phyloP scores from a whole-genome alignment of 1,140 invertebrate genomes.

The Euura lappo region DNA sequence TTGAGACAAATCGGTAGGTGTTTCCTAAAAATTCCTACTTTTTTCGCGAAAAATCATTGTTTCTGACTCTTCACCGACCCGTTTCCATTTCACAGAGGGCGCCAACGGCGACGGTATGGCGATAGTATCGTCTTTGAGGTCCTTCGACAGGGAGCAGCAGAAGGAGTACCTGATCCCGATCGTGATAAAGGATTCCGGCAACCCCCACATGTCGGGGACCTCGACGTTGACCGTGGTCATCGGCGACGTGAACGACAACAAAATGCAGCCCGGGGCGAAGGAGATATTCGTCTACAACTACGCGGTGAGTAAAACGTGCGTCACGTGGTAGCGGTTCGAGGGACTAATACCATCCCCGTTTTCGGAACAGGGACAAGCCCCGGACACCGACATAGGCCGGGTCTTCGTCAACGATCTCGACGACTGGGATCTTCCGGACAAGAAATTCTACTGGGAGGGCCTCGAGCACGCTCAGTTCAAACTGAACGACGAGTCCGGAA shows the following conservation, averaged over 20 bases:
- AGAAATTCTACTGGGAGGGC: slow-evolving; percentile 93
- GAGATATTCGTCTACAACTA: slow-evolving; percentile 98
- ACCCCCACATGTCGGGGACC: slow-evolving; percentile 90
- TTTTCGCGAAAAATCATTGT: not conserved
- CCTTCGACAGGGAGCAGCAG: slow-evolving; percentile 94
- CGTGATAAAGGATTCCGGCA: slow-evolving; percentile 90
- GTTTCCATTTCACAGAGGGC: slow-evolving; percentile 70
- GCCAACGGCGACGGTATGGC: slow-evolving; percentile 96
- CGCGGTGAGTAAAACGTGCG: slow-evolving; percentile 59
- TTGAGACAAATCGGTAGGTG: no score
- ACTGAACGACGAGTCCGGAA: slow-evolving; percentile 89
- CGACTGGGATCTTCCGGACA: slow-evolving; percentile 97
- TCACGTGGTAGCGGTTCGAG: slow-evolving; percentile 7
- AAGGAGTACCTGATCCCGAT: slow-evolving; percentile 95
- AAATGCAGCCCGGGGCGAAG: slow-evolving; percentile 95
- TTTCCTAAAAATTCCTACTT: no score
- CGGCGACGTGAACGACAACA: slow-evolving; percentile 96
- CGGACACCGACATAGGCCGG: slow-evolving; percentile 90
- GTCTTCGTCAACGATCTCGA: slow-evolving; percentile 97
- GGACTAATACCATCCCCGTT: slow-evolving; percentile 7
- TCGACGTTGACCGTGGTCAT: slow-evolving; percentile 95
- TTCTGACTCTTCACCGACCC: not conserved
- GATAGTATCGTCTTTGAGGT: slow-evolving; percentile 85
- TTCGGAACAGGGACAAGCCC: slow-evolving; percentile 79
- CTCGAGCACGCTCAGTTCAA: slow-evolving; percentile 84